A percentile compares a stretch with the other conserved stretches of the same genome.
These are phyloP conservation scores for Seriola rivoliana DNA, from an alignment of 2,113 vertebrate genomes.

Conservation along the genomic window DNA sequence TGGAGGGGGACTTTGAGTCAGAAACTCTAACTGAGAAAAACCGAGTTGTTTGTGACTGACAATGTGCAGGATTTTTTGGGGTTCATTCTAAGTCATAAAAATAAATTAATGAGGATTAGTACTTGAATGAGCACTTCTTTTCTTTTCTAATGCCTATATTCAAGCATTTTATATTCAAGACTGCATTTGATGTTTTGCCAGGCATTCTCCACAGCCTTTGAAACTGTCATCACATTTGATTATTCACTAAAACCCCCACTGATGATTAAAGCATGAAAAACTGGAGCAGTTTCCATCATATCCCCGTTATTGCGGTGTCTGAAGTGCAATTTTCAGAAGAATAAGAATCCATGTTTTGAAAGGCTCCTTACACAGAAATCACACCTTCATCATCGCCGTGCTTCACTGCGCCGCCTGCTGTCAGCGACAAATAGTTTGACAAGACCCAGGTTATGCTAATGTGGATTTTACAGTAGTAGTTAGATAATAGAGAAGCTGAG, in stretches of 20 bases:
- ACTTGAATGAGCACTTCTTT: not conserved
- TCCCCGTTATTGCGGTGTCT: slow-evolving; percentile 7
- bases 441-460: slow-evolving; percentile 57
- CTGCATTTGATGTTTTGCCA: slow-evolving; percentile 30
- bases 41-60: not conserved
- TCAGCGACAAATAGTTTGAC: slow-evolving; percentile 38
- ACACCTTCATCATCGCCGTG: slow-evolving; percentile 35
- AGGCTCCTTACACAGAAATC: slow-evolving; percentile 28
- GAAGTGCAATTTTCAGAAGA: slow-evolving; percentile 35
- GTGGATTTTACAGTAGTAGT: slow-evolving; percentile 27
- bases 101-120: slow-evolving; percentile 2
- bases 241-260: slow-evolving; percentile 6
- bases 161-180: slow-evolving; percentile 24
- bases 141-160: slow-evolving; percentile 10
- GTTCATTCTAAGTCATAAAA: not conserved
- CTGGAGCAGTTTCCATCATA: not conserved
- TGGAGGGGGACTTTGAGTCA: not conserved
- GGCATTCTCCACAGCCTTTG: slow-evolving; percentile 23
- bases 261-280: slow-evolving; percentile 31
- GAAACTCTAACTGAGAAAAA: not conserved
- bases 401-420: slow-evolving; percentile 7
- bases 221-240: slow-evolving; percentile 23
- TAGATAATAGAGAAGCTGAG: slow-evolving; percentile 35
- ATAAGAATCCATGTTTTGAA: slow-evolving; percentile 28
- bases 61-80: not conserved